Conservation (phyloP, 2,888 invertebrate genomes). For the Meganola albula region DNA sequence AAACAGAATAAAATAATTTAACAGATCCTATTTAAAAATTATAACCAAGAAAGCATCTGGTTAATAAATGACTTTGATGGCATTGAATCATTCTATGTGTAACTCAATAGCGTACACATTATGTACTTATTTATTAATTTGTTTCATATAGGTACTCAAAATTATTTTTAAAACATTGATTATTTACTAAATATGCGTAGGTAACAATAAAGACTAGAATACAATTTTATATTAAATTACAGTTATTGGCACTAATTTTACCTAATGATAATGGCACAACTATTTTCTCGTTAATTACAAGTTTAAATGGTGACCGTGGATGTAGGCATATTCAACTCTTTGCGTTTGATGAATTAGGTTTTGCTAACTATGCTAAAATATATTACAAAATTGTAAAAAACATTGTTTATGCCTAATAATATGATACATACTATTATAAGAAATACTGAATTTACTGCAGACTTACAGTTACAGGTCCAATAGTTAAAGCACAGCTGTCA, state of each 20-base stretch:
- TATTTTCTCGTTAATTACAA: conserved; percentile 56
- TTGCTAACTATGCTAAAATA: conserved; percentile 67
- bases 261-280: conserved; percentile 72
- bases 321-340: conserved; percentile 35
- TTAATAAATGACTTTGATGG: conserved; percentile 43
- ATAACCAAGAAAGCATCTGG: conserved; percentile 35
- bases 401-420: conserved; percentile 59
- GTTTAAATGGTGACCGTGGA: no score
- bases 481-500: conserved; percentile 52
- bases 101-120: conserved; percentile 61
- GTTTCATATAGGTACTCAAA: conserved; percentile 52
- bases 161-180: conserved; percentile 69
- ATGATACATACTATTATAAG: no score
- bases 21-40: conserved; percentile 41
- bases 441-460: conserved; percentile 66
- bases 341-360: conserved; percentile 55
- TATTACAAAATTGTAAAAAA: conserved; percentile 69
- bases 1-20: conserved; percentile 38
- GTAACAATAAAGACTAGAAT: conserved; percentile 79
- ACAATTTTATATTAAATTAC: conserved; percentile 73
- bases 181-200: conserved; percentile 73
- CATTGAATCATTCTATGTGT: conserved; percentile 60
- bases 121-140: conserved; percentile 45
- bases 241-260: conserved; percentile 78
- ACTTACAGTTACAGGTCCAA: conserved; percentile 50